These are phyloP conservation scores for Dicroscelio sp. DNA, from an alignment of 2,888 invertebrate genomes.

Conservation along the genomic window DNA sequence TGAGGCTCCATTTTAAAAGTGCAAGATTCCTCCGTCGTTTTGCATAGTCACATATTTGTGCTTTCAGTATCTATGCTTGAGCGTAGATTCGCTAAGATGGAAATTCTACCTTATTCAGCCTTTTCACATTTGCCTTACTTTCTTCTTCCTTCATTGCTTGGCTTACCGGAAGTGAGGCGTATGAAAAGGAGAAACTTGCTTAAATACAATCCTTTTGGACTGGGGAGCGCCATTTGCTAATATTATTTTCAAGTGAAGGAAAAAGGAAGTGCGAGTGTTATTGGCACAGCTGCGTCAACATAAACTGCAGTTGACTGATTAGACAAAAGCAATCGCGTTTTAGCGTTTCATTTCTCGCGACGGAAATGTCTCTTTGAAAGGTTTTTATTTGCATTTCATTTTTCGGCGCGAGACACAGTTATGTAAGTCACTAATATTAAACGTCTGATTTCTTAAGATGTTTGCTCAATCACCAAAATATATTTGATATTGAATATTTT, in stretches of 20 bases:
- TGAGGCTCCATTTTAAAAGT: constrained; percentile 68
- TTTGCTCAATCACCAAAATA: too few species aligned
- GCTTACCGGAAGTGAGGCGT: constrained; percentile 69
- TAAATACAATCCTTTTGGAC: constrained; percentile 43
- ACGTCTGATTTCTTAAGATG: constrained; percentile 3
- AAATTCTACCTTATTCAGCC: constrained; percentile 61
- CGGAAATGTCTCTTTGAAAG: constrained; percentile 54
- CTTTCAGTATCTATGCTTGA: constrained; percentile 67
- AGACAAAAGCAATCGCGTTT: constrained; percentile 65
- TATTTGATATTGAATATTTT: too few species aligned
- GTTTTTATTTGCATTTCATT: constrained; percentile 40
- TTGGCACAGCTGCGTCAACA: constrained; percentile 81
- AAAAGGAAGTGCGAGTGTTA: constrained; percentile 55
- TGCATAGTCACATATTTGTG: constrained; percentile 73
- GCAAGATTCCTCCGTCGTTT: constrained; percentile 61
- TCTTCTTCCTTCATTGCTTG: constrained; percentile 63
- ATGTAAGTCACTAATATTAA: constrained; percentile 25
- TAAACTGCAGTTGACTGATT: constrained; percentile 72
- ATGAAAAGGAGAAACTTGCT: constrained; percentile 53
- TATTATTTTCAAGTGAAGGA: constrained; percentile 69
- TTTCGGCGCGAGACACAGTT: constrained; percentile 15
- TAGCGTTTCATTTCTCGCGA: constrained; percentile 28
- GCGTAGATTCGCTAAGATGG: constrained; percentile 57
- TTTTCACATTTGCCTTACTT: constrained; percentile 69
- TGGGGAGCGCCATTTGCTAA: constrained; percentile 54